These are phyloP conservation scores for Drosophila kanekoi DNA, from an alignment of 2,888 invertebrate species.

Conservation along the genomic window DNA sequence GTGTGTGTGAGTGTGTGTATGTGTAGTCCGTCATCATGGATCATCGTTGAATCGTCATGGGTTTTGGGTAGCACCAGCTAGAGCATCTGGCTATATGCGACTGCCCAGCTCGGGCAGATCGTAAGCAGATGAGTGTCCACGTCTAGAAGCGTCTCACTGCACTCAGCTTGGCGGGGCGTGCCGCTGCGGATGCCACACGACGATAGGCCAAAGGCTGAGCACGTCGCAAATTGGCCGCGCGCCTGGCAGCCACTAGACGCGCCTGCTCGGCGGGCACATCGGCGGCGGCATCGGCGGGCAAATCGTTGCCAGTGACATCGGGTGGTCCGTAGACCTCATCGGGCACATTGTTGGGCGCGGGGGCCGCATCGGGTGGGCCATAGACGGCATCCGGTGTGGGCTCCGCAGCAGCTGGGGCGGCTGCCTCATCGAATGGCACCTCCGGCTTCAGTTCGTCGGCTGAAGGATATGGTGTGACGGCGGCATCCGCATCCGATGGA, in stretches of 20 bases:
- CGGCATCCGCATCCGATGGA: constrained; percentile 60
- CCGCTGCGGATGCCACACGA: constrained; percentile 47
- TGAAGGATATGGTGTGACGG: constrained; percentile 80
- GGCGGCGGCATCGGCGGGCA: constrained; percentile 61
- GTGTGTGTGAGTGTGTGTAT: constrained; percentile 5
- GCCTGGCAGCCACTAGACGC: constrained; percentile 71
- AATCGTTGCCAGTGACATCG: constrained; percentile 64
- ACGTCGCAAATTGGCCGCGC: constrained; percentile 63
- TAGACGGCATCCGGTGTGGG: constrained; percentile 80
- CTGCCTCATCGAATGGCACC: constrained; percentile 78
- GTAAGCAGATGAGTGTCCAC: constrained; percentile 26
- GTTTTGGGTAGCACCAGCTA: constrained; percentile 27
- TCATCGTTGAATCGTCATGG: constrained; percentile 51
- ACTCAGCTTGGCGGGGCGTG: constrained; percentile 68
- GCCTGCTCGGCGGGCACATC: constrained; percentile 73
- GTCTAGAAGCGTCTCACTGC: constrained; percentile 50
- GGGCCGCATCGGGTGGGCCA: constrained; percentile 73
- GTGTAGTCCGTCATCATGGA: constrained; percentile 39
- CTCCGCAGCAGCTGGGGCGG: constrained; percentile 55
- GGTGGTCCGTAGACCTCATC: constrained; percentile 80
- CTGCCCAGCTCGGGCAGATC: constrained; percentile 36
- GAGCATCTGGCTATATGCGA: constrained; percentile 34
- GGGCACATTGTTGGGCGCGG: constrained; percentile 70
- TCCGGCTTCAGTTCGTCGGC: constrained; percentile 82
- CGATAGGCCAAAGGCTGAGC: constrained; percentile 60